Percentiles rank a stretch among this genome's conserved stretches.
These are phyloP conservation scores for Cataglyphis rosenhaueri DNA, from an alignment of 2,888 invertebrate genomes.

Conservation along the genomic window DNA sequence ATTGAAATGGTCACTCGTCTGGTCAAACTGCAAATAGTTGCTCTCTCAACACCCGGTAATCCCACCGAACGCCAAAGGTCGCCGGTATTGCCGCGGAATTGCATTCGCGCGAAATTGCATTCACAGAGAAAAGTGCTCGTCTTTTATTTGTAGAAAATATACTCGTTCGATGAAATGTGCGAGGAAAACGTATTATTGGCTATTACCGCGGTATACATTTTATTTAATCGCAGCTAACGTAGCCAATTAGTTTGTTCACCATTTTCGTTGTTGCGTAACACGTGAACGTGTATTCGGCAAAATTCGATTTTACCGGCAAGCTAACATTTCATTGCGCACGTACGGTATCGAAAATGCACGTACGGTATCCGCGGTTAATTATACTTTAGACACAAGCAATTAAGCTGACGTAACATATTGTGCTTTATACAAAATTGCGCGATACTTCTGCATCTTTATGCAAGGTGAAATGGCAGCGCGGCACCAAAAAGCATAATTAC, in stretches of 20 bases:
- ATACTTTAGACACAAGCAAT: constrained; percentile 18
- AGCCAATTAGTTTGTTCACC: constrained; percentile 63
- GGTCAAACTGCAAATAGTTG: constrained; percentile 61
- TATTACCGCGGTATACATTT: constrained; percentile 59
- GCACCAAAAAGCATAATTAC: neutral
- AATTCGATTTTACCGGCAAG: constrained; percentile 59
- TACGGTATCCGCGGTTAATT: constrained; percentile 38
- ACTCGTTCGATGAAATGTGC: constrained; percentile 56
- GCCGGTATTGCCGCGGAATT: constrained; percentile 50
- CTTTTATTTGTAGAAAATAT: constrained; percentile 66
- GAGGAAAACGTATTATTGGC: constrained; percentile 61
- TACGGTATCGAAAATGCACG: constrained; percentile 43
- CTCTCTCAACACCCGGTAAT: constrained; percentile 54
- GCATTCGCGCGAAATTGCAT: constrained; percentile 62
- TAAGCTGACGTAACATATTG: constrained; percentile 26
- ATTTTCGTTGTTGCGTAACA: constrained; percentile 31
- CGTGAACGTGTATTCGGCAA: constrained; percentile 41
- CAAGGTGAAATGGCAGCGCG: neutral
- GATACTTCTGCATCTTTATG: neutral
- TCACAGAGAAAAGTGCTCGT: constrained; percentile 45
- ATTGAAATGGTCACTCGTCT: constrained; percentile 61
- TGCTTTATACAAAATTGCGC: neutral
- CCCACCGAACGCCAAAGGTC: constrained; percentile 57
- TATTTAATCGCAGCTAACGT: constrained; percentile 68
- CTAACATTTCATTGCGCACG: constrained; percentile 50